Evolutionary conservation across 2,888 invertebrate species (phyloP), one percentile per base, ranked within the genome.

Genomic region (Chloroclysta siterata): DNA sequence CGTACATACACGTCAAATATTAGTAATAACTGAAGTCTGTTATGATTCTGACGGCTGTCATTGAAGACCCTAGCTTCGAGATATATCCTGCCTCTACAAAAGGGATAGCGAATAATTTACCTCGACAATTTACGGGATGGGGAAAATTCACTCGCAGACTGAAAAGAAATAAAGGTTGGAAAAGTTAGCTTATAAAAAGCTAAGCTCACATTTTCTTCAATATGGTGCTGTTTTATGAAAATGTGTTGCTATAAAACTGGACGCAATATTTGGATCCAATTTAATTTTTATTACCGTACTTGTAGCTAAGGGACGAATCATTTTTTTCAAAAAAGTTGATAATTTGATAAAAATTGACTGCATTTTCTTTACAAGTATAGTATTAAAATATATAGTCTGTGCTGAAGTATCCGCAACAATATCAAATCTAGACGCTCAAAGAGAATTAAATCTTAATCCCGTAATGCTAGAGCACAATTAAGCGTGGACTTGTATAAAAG

Each of bases 401-500:
- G 8, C 33, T 33, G 0, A 2, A 11, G 11, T 17, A 17, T 41
- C 11, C 11, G 39, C 42, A 41, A 52, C 3, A 50, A 50, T 50
- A 42, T 46, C 48, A 57, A 53, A 60, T 56, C 51, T 54, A 62
- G 8, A 61, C 51, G 36, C 41, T 39, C 57, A 58, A 62, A 39
- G 28, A 10, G 15, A 66, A 65, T 63, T 57, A 52, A 63, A 62
- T 44, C 64, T 47, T 69, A 72, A 68, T 70, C 67, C 53, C 60
- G 11, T 46, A 55, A 52, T 7, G 8, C 22, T 17, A 61, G 54
- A 55, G 57, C 56, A 53, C 61, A 70, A 63, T 72, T 66, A 64
- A 47, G 64, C 62, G 51, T 52, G 50, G 63, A 66, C 54, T 68
- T 70, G 60, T 66, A 60, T 69, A 69, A 67, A 75, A 69, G 73